A percentile compares a stretch with the other conserved stretches of the same genome.
phyloP scores from a whole-genome alignment of 2,113 vertebrate genomes.

The Mus spicilegus region DNA sequence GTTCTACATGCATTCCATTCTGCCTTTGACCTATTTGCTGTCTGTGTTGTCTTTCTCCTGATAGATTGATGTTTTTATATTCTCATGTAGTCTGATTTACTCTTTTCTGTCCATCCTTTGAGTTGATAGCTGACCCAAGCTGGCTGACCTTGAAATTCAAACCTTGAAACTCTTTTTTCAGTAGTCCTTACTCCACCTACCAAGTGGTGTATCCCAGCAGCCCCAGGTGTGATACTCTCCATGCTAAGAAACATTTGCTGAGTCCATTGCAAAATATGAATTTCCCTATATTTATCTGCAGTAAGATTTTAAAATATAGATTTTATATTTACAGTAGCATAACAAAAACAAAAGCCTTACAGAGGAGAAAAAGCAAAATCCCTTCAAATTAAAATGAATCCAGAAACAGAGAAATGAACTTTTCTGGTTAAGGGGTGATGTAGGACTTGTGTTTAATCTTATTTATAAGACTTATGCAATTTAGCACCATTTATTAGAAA shows the following conservation, averaged over 20 bases:
- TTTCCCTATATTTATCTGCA: neutral
- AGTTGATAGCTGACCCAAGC: neutral
- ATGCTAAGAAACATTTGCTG: neutral
- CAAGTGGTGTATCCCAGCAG: neutral
- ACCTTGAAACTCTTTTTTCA: neutral
- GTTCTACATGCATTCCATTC: neutral
- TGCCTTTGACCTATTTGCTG: neutral
- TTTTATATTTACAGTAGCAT: neutral
- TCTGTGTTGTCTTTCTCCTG: neutral
- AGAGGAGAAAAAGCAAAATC: neutral
- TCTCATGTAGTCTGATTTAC: neutral
- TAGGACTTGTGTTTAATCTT: neutral
- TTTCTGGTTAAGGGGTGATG: neutral
- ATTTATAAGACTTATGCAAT: neutral
- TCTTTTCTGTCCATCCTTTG: neutral
- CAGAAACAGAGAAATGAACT: neutral
- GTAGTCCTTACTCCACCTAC: neutral
- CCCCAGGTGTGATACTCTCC: neutral
- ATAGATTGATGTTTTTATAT: slow-evolving; percentile 20
- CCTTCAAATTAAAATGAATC: neutral
- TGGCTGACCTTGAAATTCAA: neutral
- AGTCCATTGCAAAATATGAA: neutral
- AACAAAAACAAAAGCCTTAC: neutral
- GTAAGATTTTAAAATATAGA: neutral
- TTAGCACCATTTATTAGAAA: slow-evolving; percentile 18